Evolutionary conservation across 2,797 vertebrate genomes (phyloP), one percentile per base, ranked within the genome.

Genomic region (Semotilus atromaculatus): DNA sequence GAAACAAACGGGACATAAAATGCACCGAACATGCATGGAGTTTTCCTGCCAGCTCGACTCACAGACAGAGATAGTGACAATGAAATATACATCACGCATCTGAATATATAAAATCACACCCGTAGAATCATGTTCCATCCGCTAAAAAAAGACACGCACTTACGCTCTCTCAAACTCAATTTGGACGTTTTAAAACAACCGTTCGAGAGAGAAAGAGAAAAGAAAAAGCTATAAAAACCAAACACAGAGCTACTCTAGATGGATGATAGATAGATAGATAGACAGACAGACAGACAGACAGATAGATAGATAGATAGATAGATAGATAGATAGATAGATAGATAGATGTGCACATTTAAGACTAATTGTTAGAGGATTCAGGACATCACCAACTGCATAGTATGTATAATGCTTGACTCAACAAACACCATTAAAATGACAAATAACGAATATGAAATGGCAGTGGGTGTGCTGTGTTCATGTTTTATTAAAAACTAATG

Each of bases 31-130:
- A 21, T 19, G 1, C 23, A 31, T 1, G 13, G 40, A 16, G 34
- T 7, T 81, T 53, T 55, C 26, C 13, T 14, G 45, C 21, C 5
- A 7, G 26, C 26, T 51, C 45, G 14, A 75, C 55, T 29, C 19
- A 31, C 11, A 36, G 5, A 2, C 51, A 16, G 19, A 60, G 26
- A 53, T 11, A 43, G 26, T 26, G 58, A 83, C 1, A 64, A 29
- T 78, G n/a, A 71, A 78, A 76, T 81, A 70, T 48, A 58, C 48
- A 82, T 67, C 48, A 67, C 0, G 0, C 43, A 31, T 45, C 67
- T 85, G 23, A 74, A 81, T 81, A 8, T 76, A 76, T 60, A 66
- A 76, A 74, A 74, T 55, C 62, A 34, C 48, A 43, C 40, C 4
- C 5, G 18, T 2, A 18, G n/a, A 34, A 66, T 31, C 58, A 16